Percentiles rank a stretch among this genome's conserved stretches.
phyloP scores from a whole-genome alignment of 2,797 vertebrate species.

The Cyclura pinguis region DNA sequence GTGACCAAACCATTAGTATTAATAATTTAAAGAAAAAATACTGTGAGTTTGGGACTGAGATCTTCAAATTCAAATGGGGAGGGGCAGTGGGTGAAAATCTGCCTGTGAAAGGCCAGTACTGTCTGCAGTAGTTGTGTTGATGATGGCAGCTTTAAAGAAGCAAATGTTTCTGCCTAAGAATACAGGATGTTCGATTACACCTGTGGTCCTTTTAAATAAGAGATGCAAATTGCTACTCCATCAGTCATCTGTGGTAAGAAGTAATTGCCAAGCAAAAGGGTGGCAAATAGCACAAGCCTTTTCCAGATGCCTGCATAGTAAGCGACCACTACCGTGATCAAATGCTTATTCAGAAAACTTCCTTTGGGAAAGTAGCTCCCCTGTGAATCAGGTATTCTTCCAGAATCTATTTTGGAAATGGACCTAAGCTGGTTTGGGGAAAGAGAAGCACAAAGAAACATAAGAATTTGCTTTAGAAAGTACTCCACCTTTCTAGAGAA shows the following conservation, averaged over 20 bases:
- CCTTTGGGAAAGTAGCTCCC: not conserved
- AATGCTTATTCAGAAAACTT: not conserved
- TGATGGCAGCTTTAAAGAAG: not conserved
- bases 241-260: conserved; percentile 46
- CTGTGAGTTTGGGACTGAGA: not conserved
- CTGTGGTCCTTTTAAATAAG: conserved; percentile 42
- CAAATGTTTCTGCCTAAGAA: conserved; percentile 17
- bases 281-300: conserved; percentile 3
- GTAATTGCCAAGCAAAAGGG: conserved; percentile 37
- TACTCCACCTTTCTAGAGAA: not conserved
- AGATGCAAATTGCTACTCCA: conserved; percentile 34
- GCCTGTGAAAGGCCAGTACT: not conserved
- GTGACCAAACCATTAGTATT: not conserved
- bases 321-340: not conserved
- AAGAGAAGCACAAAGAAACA: not conserved
- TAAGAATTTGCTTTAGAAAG: not conserved
- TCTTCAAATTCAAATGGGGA: not conserved
- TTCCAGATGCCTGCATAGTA: conserved; percentile 18
- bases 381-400: not conserved
- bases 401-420: not conserved
- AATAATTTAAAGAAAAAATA: not conserved
- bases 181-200: conserved; percentile 11
- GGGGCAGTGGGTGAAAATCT: not conserved
- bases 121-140: not conserved
- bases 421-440: not conserved